Evolutionary conservation across 2,113 vertebrate species (phyloP), one percentile per base, ranked within the genome.

Genomic region (Rallus limicola): DNA sequence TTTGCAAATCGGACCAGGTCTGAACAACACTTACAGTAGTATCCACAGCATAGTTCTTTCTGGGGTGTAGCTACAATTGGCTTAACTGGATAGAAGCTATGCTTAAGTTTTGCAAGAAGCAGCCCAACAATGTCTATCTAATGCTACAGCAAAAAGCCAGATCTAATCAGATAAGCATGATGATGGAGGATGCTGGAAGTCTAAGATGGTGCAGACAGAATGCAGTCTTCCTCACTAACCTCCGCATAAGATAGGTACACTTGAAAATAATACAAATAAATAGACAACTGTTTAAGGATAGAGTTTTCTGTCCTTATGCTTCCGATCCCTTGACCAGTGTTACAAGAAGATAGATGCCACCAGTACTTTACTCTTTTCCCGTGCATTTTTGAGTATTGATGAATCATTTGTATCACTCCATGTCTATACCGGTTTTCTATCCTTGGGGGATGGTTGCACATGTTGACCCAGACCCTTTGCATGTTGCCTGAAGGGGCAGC

Each of bases 241-340:
- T 46, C 34, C 6, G 13, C 0, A 0, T 56, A 38, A 79, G 23
- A 33, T 31, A 52, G 71, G 26, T 56, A 42, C 1, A 4, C 24
- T 15, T 88, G 68, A 90, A 94, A 82, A 65, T 40, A 77, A 53
- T 38, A 38, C 40, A 53, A 60, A 33, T 1, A 59, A 88, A 36
- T 7, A 36, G 33, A 6, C 14, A 6, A 11, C 2, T 76, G 36
- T 69, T 40, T 44, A 44, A 71, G 10, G 16, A 20, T 56, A 48
- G 42, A 16, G 8, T 74, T 85, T 25, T 25, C 18, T 71, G 55
- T 53, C 56, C 18, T 79, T 25, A 17, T 1, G 4, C 36, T 12
- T 75, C 28, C 6, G 1, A 25, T 67, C 5, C 15, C 50, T 81
- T 89, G 36, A 59, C 31, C 25, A 50, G 25, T 26, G 26, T 29